Conservation (phyloP, 2,888 invertebrate species). For the Pinctada fucata region DNA sequence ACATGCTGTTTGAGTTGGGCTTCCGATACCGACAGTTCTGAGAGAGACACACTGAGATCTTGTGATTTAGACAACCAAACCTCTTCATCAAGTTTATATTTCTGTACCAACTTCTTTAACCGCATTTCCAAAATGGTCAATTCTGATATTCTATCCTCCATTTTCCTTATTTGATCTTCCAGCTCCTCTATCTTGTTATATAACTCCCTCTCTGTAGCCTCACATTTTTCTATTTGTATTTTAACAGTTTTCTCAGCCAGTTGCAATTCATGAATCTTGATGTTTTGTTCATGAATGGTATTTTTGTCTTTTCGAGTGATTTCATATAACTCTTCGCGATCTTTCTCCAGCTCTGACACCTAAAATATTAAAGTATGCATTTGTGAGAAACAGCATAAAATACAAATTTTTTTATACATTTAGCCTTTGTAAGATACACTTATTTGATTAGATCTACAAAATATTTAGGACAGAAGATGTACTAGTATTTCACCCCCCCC, state of each 20-base stretch:
- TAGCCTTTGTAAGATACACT: too few relatives aligned
- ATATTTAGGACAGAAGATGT: too few relatives aligned
- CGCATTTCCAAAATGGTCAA: constrained; percentile 63
- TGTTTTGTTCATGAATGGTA: constrained; percentile 72
- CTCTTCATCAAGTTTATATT: constrained; percentile 67
- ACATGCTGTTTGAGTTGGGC: constrained; percentile 63
- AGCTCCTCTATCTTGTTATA: constrained; percentile 63
- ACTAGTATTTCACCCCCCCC: too few relatives aligned
- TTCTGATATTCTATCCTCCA: constrained; percentile 64
- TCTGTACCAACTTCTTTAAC: constrained; percentile 63
- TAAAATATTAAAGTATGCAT: constrained; percentile 31
- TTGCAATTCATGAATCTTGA: constrained; percentile 67
- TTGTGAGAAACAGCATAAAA: too few relatives aligned
- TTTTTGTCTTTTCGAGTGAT: constrained; percentile 72
- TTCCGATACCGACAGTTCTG: constrained; percentile 67
- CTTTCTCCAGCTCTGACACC: constrained; percentile 71
- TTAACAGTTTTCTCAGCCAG: constrained; percentile 68
- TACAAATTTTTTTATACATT: too few relatives aligned
- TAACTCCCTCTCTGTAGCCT: constrained; percentile 61
- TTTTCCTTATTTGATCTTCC: constrained; percentile 57
- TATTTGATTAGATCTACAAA: too few relatives aligned
- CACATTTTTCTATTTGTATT: constrained; percentile 63
- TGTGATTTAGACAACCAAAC: constrained; percentile 62
- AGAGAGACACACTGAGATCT: constrained; percentile 65
- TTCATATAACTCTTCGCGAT: constrained; percentile 72